phyloP scores from a whole-genome alignment of 2,888 invertebrate species.

The Eristalinus aeneus region DNA sequence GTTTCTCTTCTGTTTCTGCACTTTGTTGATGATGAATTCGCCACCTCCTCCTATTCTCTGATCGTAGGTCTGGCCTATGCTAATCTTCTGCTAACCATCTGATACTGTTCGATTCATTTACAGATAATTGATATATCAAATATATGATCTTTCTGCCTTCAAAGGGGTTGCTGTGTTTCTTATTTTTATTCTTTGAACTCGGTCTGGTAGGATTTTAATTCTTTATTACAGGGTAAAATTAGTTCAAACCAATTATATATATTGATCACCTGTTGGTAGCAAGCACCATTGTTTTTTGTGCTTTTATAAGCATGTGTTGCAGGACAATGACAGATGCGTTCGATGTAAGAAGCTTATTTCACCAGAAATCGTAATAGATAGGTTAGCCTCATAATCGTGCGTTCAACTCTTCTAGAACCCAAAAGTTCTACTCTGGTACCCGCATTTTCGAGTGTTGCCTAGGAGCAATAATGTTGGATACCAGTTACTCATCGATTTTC shows the following conservation, averaged over 20 bases:
- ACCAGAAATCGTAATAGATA: too few relatives aligned
- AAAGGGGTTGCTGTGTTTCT: conserved; percentile 28
- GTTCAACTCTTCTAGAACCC: too few relatives aligned
- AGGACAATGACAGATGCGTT: too few relatives aligned
- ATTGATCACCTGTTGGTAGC: too few relatives aligned
- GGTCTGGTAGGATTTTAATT: not conserved
- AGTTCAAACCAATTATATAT: not conserved
- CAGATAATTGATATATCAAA: conserved; percentile 68
- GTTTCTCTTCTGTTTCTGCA: conserved; percentile 63
- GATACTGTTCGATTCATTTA: conserved; percentile 66
- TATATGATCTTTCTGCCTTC: conserved; percentile 65
- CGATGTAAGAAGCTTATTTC: too few relatives aligned
- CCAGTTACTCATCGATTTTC: too few relatives aligned
- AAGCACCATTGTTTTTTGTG: too few relatives aligned
- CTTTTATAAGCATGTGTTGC: too few relatives aligned
- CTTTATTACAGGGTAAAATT: not conserved
- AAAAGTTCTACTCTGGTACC: too few relatives aligned
- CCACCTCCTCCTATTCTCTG: conserved; percentile 59
- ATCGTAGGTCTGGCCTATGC: conserved; percentile 61
- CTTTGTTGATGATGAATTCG: conserved; percentile 67
- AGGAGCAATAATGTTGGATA: too few relatives aligned
- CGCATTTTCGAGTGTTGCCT: too few relatives aligned
- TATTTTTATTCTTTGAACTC: not conserved
- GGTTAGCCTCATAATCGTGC: too few relatives aligned
- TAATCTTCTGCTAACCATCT: conserved; percentile 66